A percentile compares a stretch with the other conserved stretches of the same genome.
Evolutionary conservation across 2,888 invertebrate genomes (phyloP).

Genomic region (Agrilus mali): DNA sequence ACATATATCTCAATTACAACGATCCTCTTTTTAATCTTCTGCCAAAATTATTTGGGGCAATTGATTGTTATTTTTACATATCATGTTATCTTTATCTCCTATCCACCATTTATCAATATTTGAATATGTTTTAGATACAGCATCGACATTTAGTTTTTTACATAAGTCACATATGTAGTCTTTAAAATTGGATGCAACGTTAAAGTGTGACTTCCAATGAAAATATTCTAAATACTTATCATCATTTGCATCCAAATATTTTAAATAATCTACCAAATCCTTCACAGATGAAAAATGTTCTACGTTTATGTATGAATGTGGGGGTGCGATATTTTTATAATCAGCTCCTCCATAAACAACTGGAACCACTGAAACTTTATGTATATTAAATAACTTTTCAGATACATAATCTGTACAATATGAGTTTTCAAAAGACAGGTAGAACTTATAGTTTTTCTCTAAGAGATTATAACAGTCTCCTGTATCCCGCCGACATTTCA

Average conservation of each 20-base stretch:
- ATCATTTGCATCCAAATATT: constrained; percentile 36
- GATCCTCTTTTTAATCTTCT: too few species aligned
- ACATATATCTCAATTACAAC: too few species aligned
- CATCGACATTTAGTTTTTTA: constrained; percentile 18
- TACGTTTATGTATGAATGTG: constrained; percentile 42
- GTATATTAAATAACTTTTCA: constrained; percentile 45
- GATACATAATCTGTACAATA: constrained; percentile 52
- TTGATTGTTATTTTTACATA: constrained; percentile 4
- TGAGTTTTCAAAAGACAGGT: constrained; percentile 59
- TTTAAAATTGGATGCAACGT: constrained; percentile 10
- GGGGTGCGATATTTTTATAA: constrained; percentile 41
- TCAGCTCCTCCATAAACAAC: constrained; percentile 53
- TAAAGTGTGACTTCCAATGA: constrained; percentile 37
- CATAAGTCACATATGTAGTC: constrained; percentile 20
- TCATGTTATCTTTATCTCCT: constrained; percentile 7
- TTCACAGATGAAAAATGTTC: constrained; percentile 39
- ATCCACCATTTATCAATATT: constrained; percentile 18
- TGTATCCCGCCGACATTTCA: constrained; percentile 21
- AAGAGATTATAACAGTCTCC: constrained; percentile 34
- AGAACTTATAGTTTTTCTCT: constrained; percentile 53
- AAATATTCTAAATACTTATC: constrained; percentile 44
- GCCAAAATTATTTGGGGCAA: too few species aligned
- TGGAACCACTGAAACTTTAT: constrained; percentile 48
- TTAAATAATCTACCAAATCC: constrained; percentile 39
- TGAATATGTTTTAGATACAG: constrained; percentile 14